These are phyloP conservation scores for Leptogaster cylindrica DNA, from an alignment of 2,888 invertebrate species.

Conservation along the genomic window DNA sequence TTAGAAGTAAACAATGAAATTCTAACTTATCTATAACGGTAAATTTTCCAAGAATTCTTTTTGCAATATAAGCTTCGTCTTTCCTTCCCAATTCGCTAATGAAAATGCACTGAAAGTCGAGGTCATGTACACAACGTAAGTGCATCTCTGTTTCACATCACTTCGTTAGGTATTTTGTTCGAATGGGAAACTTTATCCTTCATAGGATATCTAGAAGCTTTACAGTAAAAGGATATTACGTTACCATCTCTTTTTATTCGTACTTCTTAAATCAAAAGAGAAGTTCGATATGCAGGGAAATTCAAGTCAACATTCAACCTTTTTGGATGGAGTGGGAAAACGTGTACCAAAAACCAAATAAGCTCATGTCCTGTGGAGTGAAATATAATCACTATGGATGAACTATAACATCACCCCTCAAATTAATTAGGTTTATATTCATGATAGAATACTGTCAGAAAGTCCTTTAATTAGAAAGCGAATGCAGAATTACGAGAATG, in stretches of 20 bases:
- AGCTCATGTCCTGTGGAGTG: conserved; percentile 15
- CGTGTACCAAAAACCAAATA: too few species aligned
- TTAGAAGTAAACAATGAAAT: too few species aligned
- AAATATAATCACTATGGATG: conserved; percentile 28
- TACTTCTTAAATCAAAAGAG: conserved; percentile 18
- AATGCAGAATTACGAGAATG: not conserved
- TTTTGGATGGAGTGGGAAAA: too few species aligned
- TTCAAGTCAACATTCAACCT: conserved; percentile 8
- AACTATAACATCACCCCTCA: conserved; percentile 36
- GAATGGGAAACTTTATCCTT: conserved; percentile 5
- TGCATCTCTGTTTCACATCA: too few species aligned
- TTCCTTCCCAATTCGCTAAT: too few species aligned
- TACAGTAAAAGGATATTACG: conserved; percentile 20
- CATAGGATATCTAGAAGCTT: conserved; percentile 1
- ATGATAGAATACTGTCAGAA: not conserved
- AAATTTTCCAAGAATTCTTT: too few species aligned
- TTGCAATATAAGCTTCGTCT: too few species aligned
- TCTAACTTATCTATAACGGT: too few species aligned
- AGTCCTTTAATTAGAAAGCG: conserved; percentile 22
- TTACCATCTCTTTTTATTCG: conserved; percentile 18
- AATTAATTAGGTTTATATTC: conserved; percentile 37
- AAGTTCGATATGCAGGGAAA: conserved; percentile 22
- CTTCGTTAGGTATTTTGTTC: conserved; percentile 11
- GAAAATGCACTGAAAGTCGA: too few species aligned
- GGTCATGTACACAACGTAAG: too few species aligned